Conservation (phyloP, 2,888 invertebrate genomes). For the Drosophila tanythrix region DNA sequence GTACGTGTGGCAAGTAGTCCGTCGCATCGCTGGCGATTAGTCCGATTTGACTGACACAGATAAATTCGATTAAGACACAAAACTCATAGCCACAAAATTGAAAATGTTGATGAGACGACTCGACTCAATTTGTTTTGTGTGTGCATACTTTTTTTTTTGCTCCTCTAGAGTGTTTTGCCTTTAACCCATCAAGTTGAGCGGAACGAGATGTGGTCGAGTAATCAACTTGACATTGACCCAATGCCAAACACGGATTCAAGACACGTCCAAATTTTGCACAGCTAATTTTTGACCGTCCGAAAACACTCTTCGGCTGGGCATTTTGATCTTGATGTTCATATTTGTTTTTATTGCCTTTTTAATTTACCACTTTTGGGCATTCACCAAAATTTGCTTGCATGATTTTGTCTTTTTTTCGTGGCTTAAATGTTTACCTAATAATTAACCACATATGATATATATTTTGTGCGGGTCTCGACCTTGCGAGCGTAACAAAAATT, state of each 20-base stretch:
- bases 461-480: slow-evolving; percentile 52
- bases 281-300: slow-evolving; percentile 50
- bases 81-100: slow-evolving; percentile 2
- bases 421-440: slow-evolving; percentile 54
- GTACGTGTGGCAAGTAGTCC: slow-evolving; percentile 35
- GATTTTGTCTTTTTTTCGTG: slow-evolving; percentile 30
- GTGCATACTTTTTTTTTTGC: slow-evolving; percentile 5
- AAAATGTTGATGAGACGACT: slow-evolving; percentile 27
- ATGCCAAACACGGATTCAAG: slow-evolving; percentile 62
- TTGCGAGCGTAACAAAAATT: slow-evolving; percentile 41
- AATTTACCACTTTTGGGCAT: slow-evolving; percentile 68
- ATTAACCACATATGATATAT: not conserved
- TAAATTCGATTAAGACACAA: slow-evolving; percentile 21
- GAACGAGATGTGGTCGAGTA: slow-evolving; percentile 35
- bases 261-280: slow-evolving; percentile 49
- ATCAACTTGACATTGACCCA: slow-evolving; percentile 75
- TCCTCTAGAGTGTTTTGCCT: slow-evolving; percentile 38
- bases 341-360: slow-evolving; percentile 56
- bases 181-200: slow-evolving; percentile 41
- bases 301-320: slow-evolving; percentile 26
- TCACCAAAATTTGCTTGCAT: slow-evolving; percentile 43
- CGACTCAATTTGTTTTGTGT: not conserved
- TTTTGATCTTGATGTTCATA: slow-evolving; percentile 30
- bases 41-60: slow-evolving; percentile 43
- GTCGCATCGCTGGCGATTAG: slow-evolving; percentile 20